Percentiles rank a stretch among this genome's conserved stretches.
Evolutionary conservation across 2,888 invertebrate genomes (phyloP).

Genomic region (Agrotis clavis): DNA sequence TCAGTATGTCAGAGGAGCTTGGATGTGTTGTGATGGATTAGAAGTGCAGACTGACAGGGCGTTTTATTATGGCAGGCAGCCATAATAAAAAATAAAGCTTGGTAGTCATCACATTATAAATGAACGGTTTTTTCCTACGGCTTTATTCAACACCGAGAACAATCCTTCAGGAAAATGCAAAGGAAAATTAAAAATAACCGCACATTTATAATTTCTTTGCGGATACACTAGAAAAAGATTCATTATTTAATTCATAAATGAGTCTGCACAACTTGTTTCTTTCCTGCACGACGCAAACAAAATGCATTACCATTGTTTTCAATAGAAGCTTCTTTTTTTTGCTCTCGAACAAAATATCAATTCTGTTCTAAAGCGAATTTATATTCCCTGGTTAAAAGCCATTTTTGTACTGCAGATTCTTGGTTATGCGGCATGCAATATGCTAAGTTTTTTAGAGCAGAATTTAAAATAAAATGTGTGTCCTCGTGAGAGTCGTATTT

Average conservation of each 20-base stretch:
- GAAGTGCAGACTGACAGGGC: conserved; percentile 10
- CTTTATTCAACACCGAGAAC: conserved; percentile 3
- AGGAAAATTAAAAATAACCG: not conserved
- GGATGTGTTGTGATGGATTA: conserved; percentile 31
- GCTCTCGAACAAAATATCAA: conserved; percentile 23
- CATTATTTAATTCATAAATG: not conserved
- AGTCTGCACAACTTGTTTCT: conserved; percentile 1
- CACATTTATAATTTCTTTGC: not conserved
- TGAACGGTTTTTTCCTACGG: not conserved
- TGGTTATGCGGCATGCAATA: conserved; percentile 19
- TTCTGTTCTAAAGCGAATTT: conserved; percentile 33
- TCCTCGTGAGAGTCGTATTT: conserved; percentile 35
- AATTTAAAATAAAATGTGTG: conserved; percentile 43
- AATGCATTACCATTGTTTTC: conserved; percentile 19
- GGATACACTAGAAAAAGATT: conserved; percentile 9
- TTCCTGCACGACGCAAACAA: conserved; percentile 23
- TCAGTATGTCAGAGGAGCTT: conserved; percentile 14
- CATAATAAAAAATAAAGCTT: conserved; percentile 1
- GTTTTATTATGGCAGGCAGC: not conserved
- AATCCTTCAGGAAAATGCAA: not conserved
- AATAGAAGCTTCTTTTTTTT: conserved; percentile 26
- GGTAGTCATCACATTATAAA: conserved; percentile 20
- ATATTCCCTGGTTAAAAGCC: conserved; percentile 17
- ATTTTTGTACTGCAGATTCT: conserved; percentile 25
- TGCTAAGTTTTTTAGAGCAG: conserved; percentile 26